Evolutionary conservation across 2,113 vertebrate species (phyloP).

Genomic region (Cranoglanis bouderius): DNA sequence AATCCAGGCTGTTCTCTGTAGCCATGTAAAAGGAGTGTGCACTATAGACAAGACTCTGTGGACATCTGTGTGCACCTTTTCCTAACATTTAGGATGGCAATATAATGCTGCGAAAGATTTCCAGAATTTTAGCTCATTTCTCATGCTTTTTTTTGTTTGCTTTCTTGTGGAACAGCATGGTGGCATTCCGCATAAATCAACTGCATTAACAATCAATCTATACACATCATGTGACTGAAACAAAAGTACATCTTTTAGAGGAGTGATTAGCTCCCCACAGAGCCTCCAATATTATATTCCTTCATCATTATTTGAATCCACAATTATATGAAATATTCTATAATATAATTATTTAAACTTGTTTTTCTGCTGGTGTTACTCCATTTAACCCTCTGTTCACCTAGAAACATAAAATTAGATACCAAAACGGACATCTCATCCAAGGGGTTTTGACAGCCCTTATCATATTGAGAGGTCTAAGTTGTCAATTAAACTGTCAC

Average conservation of each 20-base stretch:
- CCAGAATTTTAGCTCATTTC: background rate
- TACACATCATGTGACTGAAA: background rate
- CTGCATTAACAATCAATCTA: background rate
- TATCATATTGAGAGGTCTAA: background rate
- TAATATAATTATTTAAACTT: background rate
- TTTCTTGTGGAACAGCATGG: background rate
- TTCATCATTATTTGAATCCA: background rate
- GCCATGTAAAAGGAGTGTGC: conserved; percentile 59
- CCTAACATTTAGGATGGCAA: no score
- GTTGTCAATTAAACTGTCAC: background rate
- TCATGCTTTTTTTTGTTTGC: background rate
- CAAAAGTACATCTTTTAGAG: background rate
- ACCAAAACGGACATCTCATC: background rate
- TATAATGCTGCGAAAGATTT: background rate
- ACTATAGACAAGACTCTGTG: conserved; percentile 6
- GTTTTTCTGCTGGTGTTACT: background rate
- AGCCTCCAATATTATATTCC: background rate
- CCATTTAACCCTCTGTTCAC: background rate
- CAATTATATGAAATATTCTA: background rate
- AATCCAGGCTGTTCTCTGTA: conserved; percentile 69
- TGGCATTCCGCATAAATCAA: background rate
- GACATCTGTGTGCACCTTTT: conserved; percentile 30
- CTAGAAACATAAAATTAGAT: background rate
- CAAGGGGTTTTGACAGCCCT: background rate
- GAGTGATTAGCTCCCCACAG: background rate